Conservation (phyloP, 92 coral and sea anemone species). For the Porites cylindrica region DNA sequence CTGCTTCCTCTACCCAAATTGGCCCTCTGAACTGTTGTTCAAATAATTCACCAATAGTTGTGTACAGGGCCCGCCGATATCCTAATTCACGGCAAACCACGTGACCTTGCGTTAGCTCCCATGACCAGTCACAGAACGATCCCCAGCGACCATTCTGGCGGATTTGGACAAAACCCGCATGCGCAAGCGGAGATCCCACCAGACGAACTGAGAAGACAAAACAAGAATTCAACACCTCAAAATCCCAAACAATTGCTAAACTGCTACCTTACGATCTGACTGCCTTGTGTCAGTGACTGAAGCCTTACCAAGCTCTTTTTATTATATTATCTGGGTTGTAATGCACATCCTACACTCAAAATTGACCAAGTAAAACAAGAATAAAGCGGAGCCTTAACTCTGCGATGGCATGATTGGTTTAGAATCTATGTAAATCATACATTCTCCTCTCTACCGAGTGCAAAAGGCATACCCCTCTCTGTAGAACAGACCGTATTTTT, state of each 20-base stretch:
- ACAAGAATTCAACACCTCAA: not conserved
- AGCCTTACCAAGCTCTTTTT: too few relatives aligned
- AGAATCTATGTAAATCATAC: too few relatives aligned
- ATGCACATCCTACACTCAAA: too few relatives aligned
- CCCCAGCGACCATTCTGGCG: constrained; percentile 47
- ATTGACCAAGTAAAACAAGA: too few relatives aligned
- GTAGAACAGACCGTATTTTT: too few relatives aligned
- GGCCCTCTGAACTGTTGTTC: constrained; percentile 21
- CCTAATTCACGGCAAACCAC: constrained; percentile 52
- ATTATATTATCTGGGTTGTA: too few relatives aligned
- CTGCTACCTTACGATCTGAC: not conserved
- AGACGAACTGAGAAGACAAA: constrained; percentile 18
- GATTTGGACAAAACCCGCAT: constrained; percentile 47
- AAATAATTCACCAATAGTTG: constrained; percentile 34
- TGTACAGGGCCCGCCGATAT: constrained; percentile 27
- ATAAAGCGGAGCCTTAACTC: too few relatives aligned
- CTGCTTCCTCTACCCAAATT: constrained; percentile 34
- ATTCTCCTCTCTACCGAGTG: too few relatives aligned
- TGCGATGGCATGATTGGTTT: too few relatives aligned
- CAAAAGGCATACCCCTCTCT: too few relatives aligned
- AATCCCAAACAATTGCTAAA: not conserved
- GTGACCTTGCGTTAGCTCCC: constrained; percentile 49
- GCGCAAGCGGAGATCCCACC: constrained; percentile 33
- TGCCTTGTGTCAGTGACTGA: not conserved
- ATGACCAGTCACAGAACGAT: constrained; percentile 48